Evolutionary conservation across 2,113 vertebrate species (phyloP).

Genomic region (Apteryx owenii): DNA sequence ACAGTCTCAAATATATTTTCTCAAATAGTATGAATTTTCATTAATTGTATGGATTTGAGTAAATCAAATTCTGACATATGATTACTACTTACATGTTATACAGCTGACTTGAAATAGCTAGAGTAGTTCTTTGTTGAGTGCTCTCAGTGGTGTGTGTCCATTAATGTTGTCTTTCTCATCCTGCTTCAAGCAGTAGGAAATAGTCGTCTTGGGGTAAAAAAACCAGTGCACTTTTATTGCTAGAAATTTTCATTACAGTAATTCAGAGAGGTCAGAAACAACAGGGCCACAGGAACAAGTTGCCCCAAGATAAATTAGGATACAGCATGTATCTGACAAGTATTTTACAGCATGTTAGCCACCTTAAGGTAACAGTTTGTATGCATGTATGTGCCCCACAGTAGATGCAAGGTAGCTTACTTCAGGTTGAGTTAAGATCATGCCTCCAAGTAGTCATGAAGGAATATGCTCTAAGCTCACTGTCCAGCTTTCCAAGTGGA

Average conservation of each 20-base stretch:
- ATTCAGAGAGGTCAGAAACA: background rate
- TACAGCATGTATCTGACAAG: fast-evolving
- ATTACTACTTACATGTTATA: background rate
- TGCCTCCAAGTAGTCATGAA: background rate
- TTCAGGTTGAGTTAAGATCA: background rate
- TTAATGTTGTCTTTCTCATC: background rate
- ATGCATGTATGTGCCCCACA: background rate
- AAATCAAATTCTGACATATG: background rate
- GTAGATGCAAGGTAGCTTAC: background rate
- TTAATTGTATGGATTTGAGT: background rate
- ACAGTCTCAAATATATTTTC: background rate
- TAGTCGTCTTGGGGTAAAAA: background rate
- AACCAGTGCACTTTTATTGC: background rate
- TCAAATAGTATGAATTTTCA: background rate
- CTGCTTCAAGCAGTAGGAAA: background rate
- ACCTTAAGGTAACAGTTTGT: background rate
- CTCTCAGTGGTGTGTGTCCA: background rate
- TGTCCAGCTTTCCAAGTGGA: background rate
- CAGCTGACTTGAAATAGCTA: background rate
- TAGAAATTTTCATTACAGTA: background rate
- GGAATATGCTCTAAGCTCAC: background rate
- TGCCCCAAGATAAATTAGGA: background rate
- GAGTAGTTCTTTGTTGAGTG: background rate
- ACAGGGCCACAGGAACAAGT: background rate
- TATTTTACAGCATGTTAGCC: background rate